These are phyloP conservation scores for Torymus tubicola DNA, from an alignment of 2,888 invertebrate genomes.

Conservation along the genomic window DNA sequence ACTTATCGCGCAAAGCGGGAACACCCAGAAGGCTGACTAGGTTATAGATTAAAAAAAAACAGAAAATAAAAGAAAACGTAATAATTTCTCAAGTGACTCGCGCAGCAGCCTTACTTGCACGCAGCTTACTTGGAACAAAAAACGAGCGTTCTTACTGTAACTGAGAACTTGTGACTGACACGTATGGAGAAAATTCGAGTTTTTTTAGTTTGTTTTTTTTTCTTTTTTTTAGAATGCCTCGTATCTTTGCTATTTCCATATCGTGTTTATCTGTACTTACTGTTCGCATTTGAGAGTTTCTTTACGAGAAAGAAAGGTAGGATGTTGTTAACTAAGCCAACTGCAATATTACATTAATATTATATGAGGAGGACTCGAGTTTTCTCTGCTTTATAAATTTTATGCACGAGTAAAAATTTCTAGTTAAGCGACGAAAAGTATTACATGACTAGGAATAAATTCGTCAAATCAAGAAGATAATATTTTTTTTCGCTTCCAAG, in stretches of 20 bases:
- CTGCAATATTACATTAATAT: conserved; percentile 55
- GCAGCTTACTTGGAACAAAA: conserved; percentile 62
- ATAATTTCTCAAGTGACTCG: conserved; percentile 49
- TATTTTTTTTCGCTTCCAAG: conserved; percentile 51
- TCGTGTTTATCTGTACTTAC: conserved; percentile 55
- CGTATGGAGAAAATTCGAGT: conserved; percentile 57
- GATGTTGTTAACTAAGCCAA: conserved; percentile 27
- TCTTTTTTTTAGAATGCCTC: conserved; percentile 55
- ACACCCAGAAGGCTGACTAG: conserved; percentile 76
- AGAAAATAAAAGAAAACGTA: no score
- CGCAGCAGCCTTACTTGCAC: conserved; percentile 51
- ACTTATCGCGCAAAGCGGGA: conserved; percentile 75
- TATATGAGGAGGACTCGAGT: conserved; percentile 55
- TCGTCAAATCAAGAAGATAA: conserved; percentile 54
- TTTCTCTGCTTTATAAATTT: conserved; percentile 55
- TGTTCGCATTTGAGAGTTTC: conserved; percentile 54
- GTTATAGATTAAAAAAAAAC: conserved; percentile 69
- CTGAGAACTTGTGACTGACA: conserved; percentile 57
- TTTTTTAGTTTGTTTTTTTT: conserved; percentile 47
- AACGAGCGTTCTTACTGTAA: conserved; percentile 57
- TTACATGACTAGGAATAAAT: conserved; percentile 56
- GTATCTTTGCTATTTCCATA: conserved; percentile 22
- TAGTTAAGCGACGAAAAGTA: conserved; percentile 56
- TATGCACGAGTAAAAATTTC: conserved; percentile 53
- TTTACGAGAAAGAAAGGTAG: conserved; percentile 30